Base-by-base conservation (phyloP, 1,140 invertebrate genomes). In the Pseudomyrmex cubaensis region DNA sequence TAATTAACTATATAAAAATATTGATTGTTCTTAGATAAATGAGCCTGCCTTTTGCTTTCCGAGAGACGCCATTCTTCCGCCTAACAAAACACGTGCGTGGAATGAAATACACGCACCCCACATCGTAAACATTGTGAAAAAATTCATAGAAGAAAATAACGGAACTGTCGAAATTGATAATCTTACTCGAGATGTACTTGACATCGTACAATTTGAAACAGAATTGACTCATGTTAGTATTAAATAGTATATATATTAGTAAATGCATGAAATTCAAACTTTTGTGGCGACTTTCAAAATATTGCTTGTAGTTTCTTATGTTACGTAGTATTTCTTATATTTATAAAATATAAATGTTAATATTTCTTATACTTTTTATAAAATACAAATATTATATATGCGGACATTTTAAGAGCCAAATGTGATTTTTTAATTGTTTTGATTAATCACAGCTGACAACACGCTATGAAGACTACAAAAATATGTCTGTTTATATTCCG, bases 131-230 rank as follows among this genome's bases (percentile, higher is more conserved):
- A 35, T 35, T 35, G 35, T 35, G 35, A 35, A 35, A 35, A 5
- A 35, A 35, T 35, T 35, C 5, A 7, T 35, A 35, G 5, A 35
- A 35, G 35, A 35, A 35, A 35, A 35, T 35, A 35, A 35, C 35
- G 35, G 35, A 35, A 35, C 35, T 35, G 20, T 52, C 4, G 52
- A 5, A n/a, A 22, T 54, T 4, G 67, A 20, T 8, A 25, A 54
- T 2, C 25, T 70, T 1, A 52, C 52, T 54, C 8, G n/a, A 25
- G 10, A 70, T 0, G 48, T 48, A 12, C 20, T 70, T n/a, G 48
- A 70, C 15, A 9, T 70, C 8, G 67, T 25, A 13, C n/a, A 70
- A 52, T 70, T 70, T 15, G 67, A 70, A 22, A 70, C 52, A 52
- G 48, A 70, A 70, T 15, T 70, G 22, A 48, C 67, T 25, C 3